Conservation (phyloP, 2,888 invertebrate genomes). For the Hemistola chrysoprasaria region DNA sequence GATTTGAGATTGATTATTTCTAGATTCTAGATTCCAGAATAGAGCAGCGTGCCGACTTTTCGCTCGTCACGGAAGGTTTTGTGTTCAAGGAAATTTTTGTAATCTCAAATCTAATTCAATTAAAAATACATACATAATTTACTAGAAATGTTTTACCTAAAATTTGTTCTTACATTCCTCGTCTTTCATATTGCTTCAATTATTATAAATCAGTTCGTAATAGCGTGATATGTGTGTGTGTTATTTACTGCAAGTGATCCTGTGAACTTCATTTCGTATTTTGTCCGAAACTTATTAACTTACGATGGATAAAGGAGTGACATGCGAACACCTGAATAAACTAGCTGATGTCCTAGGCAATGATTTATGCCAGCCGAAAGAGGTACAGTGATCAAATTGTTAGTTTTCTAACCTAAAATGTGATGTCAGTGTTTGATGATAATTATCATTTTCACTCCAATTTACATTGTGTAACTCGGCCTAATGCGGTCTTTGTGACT, state of each 20-base stretch:
- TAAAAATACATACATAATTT: slow-evolving; percentile 47
- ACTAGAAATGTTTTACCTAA: slow-evolving; percentile 58
- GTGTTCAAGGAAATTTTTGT: slow-evolving; percentile 73
- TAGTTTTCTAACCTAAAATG: slow-evolving; percentile 64
- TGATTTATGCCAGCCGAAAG: slow-evolving; percentile 72
- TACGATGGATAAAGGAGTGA: slow-evolving; percentile 73
- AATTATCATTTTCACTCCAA: slow-evolving; percentile 59
- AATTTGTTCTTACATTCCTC: slow-evolving; percentile 36
- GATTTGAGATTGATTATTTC: neutral
- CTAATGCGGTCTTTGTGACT: slow-evolving; percentile 22
- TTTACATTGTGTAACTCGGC: slow-evolving; percentile 57
- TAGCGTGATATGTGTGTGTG: slow-evolving; percentile 51
- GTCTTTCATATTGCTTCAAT: slow-evolving; percentile 36
- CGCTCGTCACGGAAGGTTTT: slow-evolving; percentile 77
- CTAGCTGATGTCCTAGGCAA: slow-evolving; percentile 62
- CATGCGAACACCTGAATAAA: slow-evolving; percentile 76
- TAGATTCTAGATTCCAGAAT: slow-evolving; percentile 20
- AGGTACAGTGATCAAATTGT: slow-evolving; percentile 50
- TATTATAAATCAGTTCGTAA: slow-evolving; percentile 36
- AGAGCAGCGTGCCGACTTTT: slow-evolving; percentile 58
- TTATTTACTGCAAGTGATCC: slow-evolving; percentile 37
- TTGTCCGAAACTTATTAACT: slow-evolving; percentile 47
- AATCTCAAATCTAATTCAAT: slow-evolving; percentile 74
- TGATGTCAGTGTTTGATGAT: slow-evolving; percentile 42
- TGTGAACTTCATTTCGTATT: slow-evolving; percentile 53